Evolutionary conservation across 2,797 vertebrate genomes (phyloP).

Genomic region (Myotis planiceps): DNA sequence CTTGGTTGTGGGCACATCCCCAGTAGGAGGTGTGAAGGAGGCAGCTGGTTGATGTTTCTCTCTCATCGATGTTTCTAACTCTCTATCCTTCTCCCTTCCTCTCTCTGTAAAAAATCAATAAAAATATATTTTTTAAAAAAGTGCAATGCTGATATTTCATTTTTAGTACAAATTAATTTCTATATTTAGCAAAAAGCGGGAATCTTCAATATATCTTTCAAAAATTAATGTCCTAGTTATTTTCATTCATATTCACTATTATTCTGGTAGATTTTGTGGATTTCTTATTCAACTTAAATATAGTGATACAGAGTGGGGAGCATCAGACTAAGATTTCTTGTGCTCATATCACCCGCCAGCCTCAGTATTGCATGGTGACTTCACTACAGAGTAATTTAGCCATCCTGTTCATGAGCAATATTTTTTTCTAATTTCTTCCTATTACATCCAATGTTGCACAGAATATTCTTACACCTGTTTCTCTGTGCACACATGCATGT

Average conservation of each 20-base stretch:
- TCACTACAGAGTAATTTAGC: neutral
- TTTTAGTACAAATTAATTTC: slow-evolving; percentile 1
- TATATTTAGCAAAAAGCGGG: neutral
- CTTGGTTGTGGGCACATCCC: no score
- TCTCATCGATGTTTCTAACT: no score
- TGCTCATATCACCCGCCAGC: neutral
- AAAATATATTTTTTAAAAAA: neutral
- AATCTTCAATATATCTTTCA: neutral
- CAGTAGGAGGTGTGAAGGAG: no score
- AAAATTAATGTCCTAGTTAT: neutral
- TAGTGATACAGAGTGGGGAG: neutral
- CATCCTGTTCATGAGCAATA: neutral
- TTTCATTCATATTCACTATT: neutral
- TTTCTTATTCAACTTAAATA: neutral
- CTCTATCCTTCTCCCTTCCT: no score
- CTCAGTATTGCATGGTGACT: neutral
- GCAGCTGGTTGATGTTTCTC: no score
- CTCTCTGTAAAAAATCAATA: no score
- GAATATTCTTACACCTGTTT: neutral
- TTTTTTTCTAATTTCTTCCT: neutral
- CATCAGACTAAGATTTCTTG: neutral
- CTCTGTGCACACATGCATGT: neutral
- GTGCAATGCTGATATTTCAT: neutral
- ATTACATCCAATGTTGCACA: neutral
- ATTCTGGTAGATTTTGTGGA: neutral